Percentiles rank a stretch among this genome's conserved stretches.
Conservation (phyloP, 1,140 invertebrate genomes). For the Arion vulgaris region DNA sequence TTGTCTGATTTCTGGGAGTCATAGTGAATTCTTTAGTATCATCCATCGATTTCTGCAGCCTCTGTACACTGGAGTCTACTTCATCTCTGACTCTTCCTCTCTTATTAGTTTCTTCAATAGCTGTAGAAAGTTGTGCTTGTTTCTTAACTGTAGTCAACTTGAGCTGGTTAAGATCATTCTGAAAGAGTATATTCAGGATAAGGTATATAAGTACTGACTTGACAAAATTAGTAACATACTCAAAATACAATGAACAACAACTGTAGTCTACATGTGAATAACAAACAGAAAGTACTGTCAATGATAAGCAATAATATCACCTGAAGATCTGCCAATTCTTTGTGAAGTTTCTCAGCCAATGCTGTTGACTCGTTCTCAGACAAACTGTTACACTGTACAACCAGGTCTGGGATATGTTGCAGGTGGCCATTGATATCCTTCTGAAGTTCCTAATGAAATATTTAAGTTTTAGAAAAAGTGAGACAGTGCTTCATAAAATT, state of each 20-base stretch:
- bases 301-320: neutral
- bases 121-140: conserved; percentile 74
- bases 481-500: too few relatives aligned
- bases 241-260: too few relatives aligned
- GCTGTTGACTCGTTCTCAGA: conserved; percentile 70
- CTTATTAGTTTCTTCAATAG: conserved; percentile 74
- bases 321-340: conserved; percentile 75
- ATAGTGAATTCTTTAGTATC: conserved; percentile 67
- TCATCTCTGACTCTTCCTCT: conserved; percentile 82
- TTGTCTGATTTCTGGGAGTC: neutral
- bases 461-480: too few relatives aligned
- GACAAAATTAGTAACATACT: too few relatives aligned
- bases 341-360: conserved; percentile 73
- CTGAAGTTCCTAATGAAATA: conserved; percentile 69
- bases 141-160: conserved; percentile 64
- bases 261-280: too few relatives aligned
- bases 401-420: conserved; percentile 76
- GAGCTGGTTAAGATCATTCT: conserved; percentile 73
- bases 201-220: too few relatives aligned
- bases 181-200: conserved; percentile 7
- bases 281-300: too few relatives aligned
- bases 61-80: conserved; percentile 83
- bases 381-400: conserved; percentile 75
- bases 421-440: conserved; percentile 77
- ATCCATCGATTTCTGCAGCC: conserved; percentile 73